Percentiles rank a stretch among this genome's conserved stretches.
phyloP scores from a whole-genome alignment of 2,113 vertebrate species.

The Cervus canadensis region DNA sequence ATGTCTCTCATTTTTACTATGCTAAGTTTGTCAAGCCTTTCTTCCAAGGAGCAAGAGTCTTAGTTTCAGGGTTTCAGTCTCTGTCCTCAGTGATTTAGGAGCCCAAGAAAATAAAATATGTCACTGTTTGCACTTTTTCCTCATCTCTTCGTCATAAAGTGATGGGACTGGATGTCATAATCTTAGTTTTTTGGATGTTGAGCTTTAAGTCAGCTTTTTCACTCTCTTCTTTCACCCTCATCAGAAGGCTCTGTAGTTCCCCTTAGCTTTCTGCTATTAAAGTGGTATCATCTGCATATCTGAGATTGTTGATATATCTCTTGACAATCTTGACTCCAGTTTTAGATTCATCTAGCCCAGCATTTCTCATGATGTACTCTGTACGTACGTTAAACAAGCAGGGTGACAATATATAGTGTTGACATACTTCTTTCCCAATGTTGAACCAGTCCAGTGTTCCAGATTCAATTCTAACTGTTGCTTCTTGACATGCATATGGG shows the following conservation, averaged over 20 bases:
- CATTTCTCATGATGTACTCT: background rate
- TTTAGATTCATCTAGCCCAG: background rate
- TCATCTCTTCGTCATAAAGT: background rate
- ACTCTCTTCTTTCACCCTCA: background rate
- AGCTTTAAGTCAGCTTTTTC: background rate
- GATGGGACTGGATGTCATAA: background rate
- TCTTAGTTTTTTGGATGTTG: background rate
- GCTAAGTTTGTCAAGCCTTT: background rate
- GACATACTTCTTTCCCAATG: background rate
- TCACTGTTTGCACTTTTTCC: background rate
- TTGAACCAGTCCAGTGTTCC: background rate
- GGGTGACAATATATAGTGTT: background rate
- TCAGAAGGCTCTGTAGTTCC: background rate
- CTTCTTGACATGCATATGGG: background rate
- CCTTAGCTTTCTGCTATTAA: background rate
- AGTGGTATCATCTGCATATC: background rate
- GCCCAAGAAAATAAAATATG: background rate
- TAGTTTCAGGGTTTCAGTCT: background rate
- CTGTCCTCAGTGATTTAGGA: background rate
- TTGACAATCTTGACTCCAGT: background rate
- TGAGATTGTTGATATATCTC: background rate
- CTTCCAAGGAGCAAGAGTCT: background rate
- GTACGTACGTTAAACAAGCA: background rate
- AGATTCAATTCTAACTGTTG: background rate
- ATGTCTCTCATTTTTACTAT: background rate